Evolutionary conservation across 1,140 invertebrate genomes (phyloP).

Genomic region (Zaprionus africanus): DNA sequence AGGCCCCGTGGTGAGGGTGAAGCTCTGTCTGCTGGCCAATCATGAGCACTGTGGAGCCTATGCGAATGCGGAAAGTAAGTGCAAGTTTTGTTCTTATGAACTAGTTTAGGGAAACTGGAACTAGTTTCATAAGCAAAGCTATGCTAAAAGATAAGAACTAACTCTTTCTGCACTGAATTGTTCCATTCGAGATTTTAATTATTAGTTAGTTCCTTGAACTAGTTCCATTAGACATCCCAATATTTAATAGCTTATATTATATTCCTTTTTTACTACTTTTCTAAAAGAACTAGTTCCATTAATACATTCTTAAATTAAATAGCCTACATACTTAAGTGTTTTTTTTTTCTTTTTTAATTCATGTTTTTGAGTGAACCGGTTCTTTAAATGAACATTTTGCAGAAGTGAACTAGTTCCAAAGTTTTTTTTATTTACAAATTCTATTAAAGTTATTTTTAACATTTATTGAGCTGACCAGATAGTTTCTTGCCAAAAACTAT

Average conservation of each 20-base stretch:
- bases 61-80: constrained; percentile 92
- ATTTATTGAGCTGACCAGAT: too few species aligned
- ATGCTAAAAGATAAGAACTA: neutral
- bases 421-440: too few species aligned
- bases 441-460: too few species aligned
- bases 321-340: too few species aligned
- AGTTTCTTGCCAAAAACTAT: too few species aligned
- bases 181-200: neutral
- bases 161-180: too few species aligned
- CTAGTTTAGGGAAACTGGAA: neutral
- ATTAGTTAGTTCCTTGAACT: neutral
- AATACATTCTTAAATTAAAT: too few species aligned
- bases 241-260: neutral
- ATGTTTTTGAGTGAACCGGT: neutral
- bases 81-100: neutral
- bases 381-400: neutral
- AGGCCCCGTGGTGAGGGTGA: constrained; percentile 89
- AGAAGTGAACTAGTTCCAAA: neutral
- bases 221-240: neutral
- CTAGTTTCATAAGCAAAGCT: neutral
- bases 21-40: constrained; percentile 91
- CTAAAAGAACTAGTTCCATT: too few species aligned
- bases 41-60: constrained; percentile 93
- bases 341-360: neutral
- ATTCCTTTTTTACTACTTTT: too few species aligned